Evolutionary conservation across 2,888 invertebrate genomes (phyloP).

Genomic region (Ochropleura leucogaster): DNA sequence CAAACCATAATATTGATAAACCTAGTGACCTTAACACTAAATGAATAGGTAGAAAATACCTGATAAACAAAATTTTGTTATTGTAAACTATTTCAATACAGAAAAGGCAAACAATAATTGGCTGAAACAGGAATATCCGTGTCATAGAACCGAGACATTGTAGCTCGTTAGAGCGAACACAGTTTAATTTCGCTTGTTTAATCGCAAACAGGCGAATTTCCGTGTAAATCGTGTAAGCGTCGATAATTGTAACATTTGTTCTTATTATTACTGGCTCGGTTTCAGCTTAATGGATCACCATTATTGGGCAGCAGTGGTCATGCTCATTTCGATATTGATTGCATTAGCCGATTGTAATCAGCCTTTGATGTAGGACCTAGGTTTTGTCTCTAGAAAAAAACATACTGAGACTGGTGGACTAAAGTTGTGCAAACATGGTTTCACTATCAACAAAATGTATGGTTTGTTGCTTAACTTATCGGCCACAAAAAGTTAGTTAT

Average conservation of each 20-base stretch:
- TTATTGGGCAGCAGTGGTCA: conserved; percentile 65
- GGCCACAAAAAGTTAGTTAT: no score
- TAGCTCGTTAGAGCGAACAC: conserved; percentile 82
- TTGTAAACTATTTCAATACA: conserved; percentile 1
- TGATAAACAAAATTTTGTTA: neutral
- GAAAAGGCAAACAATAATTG: conserved; percentile 49
- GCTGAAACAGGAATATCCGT: conserved; percentile 50
- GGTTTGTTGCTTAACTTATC: no score
- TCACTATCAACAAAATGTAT: no score
- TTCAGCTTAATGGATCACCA: conserved; percentile 67
- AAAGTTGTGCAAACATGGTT: no score
- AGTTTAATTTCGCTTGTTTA: conserved; percentile 86
- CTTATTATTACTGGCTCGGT: conserved; percentile 79
- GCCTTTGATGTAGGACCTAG: neutral
- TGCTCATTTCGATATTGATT: conserved; percentile 70
- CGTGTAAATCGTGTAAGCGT: conserved; percentile 78
- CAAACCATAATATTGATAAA: neutral
- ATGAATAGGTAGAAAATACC: neutral
- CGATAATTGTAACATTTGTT: conserved; percentile 84
- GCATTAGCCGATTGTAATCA: neutral
- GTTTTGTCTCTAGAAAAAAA: neutral
- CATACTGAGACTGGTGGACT: no score
- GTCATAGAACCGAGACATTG: conserved; percentile 71
- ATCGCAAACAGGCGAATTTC: conserved; percentile 81
- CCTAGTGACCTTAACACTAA: neutral